These are phyloP conservation scores for Drosophila mayri DNA, from an alignment of 1,140 invertebrate species.

Conservation along the genomic window DNA sequence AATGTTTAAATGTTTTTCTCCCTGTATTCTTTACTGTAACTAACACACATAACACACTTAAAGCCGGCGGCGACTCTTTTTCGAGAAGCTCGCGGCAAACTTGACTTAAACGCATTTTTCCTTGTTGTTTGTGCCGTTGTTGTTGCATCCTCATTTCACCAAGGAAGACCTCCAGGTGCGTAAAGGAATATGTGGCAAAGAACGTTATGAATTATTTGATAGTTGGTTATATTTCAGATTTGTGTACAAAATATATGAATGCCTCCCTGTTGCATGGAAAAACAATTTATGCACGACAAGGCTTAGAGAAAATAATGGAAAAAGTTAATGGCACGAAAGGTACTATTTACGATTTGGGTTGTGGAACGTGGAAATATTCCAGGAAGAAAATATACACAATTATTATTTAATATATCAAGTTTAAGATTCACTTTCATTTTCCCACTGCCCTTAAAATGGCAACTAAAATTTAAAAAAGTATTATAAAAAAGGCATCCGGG, in stretches of 20 bases:
- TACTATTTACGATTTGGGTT: conserved; percentile 9
- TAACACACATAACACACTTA: conserved; percentile 39
- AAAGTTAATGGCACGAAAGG: conserved; percentile 24
- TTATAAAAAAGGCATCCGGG: conserved; percentile 15
- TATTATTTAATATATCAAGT: background rate
- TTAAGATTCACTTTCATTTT: background rate
- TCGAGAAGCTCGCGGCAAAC: conserved; percentile 60
- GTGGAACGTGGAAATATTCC: background rate
- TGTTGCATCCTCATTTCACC: conserved; percentile 22
- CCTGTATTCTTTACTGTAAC: conserved; percentile 7
- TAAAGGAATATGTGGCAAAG: conserved; percentile 31
- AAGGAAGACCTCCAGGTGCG: conserved; percentile 38
- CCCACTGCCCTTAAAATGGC: conserved; percentile 6
- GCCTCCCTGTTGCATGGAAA: conserved; percentile 4
- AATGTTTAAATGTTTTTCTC: too few relatives aligned
- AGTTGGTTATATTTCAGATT: conserved; percentile 50
- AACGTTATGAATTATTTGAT: conserved; percentile 71
- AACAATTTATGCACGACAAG: conserved; percentile 36
- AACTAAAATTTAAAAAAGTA: background rate
- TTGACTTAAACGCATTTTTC: conserved; percentile 80
- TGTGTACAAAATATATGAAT: conserved; percentile 16
- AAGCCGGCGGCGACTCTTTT: conserved; percentile 52
- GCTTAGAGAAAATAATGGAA: conserved; percentile 39
- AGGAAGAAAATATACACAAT: background rate
- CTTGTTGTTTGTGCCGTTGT: conserved; percentile 45